These are phyloP conservation scores for Rachycentron canadum DNA, from an alignment of 2,797 vertebrate genomes.

Conservation along the genomic window DNA sequence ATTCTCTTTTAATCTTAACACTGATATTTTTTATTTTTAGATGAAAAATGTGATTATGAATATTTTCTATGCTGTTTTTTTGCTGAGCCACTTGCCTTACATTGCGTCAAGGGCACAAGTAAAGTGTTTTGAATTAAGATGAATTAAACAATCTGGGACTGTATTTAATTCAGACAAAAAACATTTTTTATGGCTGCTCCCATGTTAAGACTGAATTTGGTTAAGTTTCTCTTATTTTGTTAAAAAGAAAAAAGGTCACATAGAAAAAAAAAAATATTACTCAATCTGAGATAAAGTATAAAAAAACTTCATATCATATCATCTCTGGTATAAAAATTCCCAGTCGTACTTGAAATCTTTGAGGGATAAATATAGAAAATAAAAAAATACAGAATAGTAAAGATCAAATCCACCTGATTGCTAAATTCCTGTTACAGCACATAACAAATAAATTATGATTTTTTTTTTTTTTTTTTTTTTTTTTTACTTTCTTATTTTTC, in stretches of 20 bases:
- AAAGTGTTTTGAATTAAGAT: not conserved
- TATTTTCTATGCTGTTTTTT: not conserved
- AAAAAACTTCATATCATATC: not conserved
- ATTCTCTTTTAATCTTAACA: not conserved
- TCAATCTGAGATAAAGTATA: too few species aligned
- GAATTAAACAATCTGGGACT: not conserved
- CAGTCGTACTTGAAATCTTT: not conserved
- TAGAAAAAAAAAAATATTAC: not conserved
- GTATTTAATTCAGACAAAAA: not conserved
- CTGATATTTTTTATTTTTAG: not conserved
- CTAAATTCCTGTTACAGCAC: not conserved
- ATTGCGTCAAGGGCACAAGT: not conserved
- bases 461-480: not conserved
- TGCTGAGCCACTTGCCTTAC: not conserved
- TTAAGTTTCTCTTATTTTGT: not conserved
- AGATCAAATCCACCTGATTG: not conserved
- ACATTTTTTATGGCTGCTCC: not conserved
- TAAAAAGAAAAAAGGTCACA: not conserved
- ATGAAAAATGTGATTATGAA: not conserved
- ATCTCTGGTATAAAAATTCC: not conserved
- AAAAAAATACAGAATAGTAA: not conserved
- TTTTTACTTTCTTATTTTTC: not conserved
- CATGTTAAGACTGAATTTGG: not conserved
- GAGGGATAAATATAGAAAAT: not conserved
- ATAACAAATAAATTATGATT: not conserved